Evolutionary conservation across 1,140 invertebrate species (phyloP), one percentile per base, ranked within the genome.

Genomic region (Panagrolaimus sp.): DNA sequence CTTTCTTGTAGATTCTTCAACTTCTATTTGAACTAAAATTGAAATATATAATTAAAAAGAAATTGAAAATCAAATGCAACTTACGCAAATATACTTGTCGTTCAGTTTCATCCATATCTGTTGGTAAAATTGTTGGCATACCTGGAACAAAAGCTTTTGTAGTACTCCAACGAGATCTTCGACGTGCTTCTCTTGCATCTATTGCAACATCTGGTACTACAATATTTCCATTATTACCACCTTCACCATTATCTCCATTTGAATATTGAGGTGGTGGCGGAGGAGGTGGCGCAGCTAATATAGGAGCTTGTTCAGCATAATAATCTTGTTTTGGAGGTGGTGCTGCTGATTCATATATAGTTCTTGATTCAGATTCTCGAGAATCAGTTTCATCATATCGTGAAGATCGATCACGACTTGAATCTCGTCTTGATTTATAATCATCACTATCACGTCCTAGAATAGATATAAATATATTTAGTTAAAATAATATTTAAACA

Each of bases 51-150:
- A n/a, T n/a, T n/a, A n/a, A n/a, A n/a, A n/a, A n/a, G n/a, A n/a
- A n/a, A n/a, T n/a, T n/a, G n/a, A n/a, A n/a, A n/a, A n/a, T n/a
- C n/a, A n/a, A n/a, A n/a, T n/a, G n/a, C n/a, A n/a, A 73, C 80
- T 79, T 67, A 81, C 79, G 68, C 31, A 81, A 73, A 72, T 81
- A 81, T 11, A 63, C 72, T 44, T 73, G 67, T 43, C 77, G 78
- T 53, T 81, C 79, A 46, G 69, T 72, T 16, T 83, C 81, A 27
- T 77, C 75, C 44, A 82, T 57, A 53, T 83, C 69, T 9, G 78
- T 72, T 9, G 80, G 80, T 14, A 82, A 69, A 46, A 82, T 83
- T 0, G 80, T 82, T 4, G 81, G 81, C 80, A 82, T 82, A 45
- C 80, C 80, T 1, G 80, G 80, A n/a, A 82, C 80, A 65, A 82